A percentile compares a stretch with the other conserved stretches of the same genome.
These are phyloP conservation scores for Andrena cerasifolii DNA, from an alignment of 1,140 invertebrate species.

Conservation along the genomic window DNA sequence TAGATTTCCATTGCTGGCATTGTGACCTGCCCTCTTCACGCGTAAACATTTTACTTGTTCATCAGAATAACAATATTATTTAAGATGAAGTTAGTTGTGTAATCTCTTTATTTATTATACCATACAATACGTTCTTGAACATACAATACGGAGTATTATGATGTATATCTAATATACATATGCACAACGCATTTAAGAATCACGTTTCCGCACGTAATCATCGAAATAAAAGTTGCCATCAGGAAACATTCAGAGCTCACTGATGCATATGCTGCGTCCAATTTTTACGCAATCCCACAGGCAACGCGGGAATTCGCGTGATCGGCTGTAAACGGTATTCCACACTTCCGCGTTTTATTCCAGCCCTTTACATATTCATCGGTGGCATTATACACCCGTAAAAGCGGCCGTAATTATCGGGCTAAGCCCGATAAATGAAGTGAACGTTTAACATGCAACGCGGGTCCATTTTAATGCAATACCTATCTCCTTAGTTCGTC, in stretches of 20 bases:
- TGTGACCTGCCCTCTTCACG: too few species aligned
- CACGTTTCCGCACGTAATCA: too few species aligned
- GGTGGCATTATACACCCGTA: background rate
- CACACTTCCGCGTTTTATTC: slow-evolving; percentile 22
- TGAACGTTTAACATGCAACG: slow-evolving; percentile 23
- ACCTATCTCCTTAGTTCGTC: slow-evolving; percentile 33
- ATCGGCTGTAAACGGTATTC: slow-evolving; percentile 4
- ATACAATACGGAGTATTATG: too few species aligned
- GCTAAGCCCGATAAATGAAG: slow-evolving; percentile 38
- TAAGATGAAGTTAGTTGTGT: too few species aligned
- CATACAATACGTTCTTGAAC: too few species aligned
- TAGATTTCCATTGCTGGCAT: too few species aligned
- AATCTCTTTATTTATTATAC: too few species aligned
- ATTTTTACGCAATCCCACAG: background rate
- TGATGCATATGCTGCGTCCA: background rate
- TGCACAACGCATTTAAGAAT: too few species aligned
- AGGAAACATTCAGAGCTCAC: background rate
- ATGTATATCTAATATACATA: too few species aligned
- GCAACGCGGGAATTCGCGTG: background rate
- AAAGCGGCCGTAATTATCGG: slow-evolving; percentile 30
- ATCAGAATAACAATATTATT: too few species aligned
- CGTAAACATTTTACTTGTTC: too few species aligned
- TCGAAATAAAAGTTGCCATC: background rate
- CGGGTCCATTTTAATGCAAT: slow-evolving; percentile 30
- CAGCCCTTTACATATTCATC: slow-evolving; percentile 36